Conservation (phyloP, 1,140 invertebrate genomes). For the Apis laboriosa region DNA sequence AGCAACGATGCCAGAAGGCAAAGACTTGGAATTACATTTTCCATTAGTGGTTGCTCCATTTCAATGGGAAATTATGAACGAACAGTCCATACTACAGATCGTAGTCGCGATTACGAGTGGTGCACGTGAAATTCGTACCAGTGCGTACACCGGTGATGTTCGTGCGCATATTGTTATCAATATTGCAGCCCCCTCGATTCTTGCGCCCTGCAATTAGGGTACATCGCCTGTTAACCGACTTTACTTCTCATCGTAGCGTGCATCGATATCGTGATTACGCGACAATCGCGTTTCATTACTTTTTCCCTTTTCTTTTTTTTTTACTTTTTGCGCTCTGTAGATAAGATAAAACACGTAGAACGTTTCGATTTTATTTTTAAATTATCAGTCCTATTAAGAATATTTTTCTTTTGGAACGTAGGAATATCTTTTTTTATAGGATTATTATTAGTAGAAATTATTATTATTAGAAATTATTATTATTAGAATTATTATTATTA, state of each 20-base stretch:
- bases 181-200: conserved; percentile 9
- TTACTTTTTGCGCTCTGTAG: neutral
- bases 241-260: conserved; percentile 26
- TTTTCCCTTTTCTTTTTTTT: neutral
- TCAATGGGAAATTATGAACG: conserved; percentile 1
- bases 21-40: neutral
- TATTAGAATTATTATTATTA: too few relatives aligned
- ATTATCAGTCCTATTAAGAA: too few relatives aligned
- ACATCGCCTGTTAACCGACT: conserved; percentile 32
- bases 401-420: too few relatives aligned
- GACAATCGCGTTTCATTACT: conserved; percentile 44
- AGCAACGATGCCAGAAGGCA: neutral
- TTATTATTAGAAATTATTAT: too few relatives aligned
- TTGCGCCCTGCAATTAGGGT: neutral
- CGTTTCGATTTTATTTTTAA: too few relatives aligned
- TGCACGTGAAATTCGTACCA: neutral
- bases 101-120: neutral
- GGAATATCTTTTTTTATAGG: too few relatives aligned
- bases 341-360: too few relatives aligned
- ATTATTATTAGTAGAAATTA: too few relatives aligned
- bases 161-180: conserved; percentile 3
- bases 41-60: neutral
- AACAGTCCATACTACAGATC: neutral
- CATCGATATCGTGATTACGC: conserved; percentile 59
- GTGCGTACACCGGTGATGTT: neutral